Base-by-base conservation (phyloP, 2,888 invertebrate genomes). In the Epistrophe eligans region DNA sequence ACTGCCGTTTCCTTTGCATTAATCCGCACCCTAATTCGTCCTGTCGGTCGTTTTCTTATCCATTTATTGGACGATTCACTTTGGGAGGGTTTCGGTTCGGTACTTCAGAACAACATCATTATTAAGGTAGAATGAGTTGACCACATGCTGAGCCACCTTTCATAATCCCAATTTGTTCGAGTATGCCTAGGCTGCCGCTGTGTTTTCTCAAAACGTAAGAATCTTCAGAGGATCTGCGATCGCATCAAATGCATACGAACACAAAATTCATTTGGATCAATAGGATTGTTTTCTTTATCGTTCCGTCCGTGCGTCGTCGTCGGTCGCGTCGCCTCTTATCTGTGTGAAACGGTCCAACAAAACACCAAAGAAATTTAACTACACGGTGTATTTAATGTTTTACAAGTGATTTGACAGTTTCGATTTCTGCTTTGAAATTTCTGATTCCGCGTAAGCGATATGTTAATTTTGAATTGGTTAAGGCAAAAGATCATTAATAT, bases 401-500 rank as follows among this genome's bases (percentile, higher is more conserved):
- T 84, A 84, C 84, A 84, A 84, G 80, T 84, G 84, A 84, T 84
- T 84, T 84, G 80, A 84, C 84, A 84, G 84, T 84, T 84, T 84
- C 77, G 80, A 67, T 84, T 80, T 80, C 72, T 77, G 77, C 80
- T 77, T 80, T 71, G 66, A 55, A 58, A 52, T 67, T 55, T 57
- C 24, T 48, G 45, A 43, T 48, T 40, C 62, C 55, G 38, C 55
- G 66, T 62, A 43, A 43, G 24, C 58, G 77, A 66, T 79, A 6
- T 84, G 83, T 84, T 76, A 84, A 84, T 84, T 79, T 84, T 48
- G 32, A 74, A 67, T 79, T 58, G 43, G 73, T 43, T 60, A 70
- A 58, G 50, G 43, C 50, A 71, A 64, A 13, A 24, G 55, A 80
- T 77, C 76, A 80, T 84, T 77, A 84, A 84, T 72, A 77, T 77